A percentile compares a stretch with the other conserved stretches of the same genome.
phyloP scores from a whole-genome alignment of 2,113 vertebrate species.

The Myotis davidii region DNA sequence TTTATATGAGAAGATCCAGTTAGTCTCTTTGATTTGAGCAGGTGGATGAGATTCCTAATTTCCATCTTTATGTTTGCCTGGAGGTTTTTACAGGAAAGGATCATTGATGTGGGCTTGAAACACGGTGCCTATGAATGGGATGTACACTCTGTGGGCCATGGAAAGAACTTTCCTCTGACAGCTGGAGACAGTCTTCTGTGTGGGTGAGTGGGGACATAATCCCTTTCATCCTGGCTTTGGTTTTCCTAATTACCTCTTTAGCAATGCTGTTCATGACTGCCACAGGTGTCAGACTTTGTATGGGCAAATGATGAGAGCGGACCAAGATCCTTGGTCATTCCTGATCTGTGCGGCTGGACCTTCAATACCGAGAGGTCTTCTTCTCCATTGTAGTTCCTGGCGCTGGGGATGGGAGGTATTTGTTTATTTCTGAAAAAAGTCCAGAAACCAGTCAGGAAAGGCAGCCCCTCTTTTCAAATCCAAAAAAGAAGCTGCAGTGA shows the following conservation, averaged over 20 bases:
- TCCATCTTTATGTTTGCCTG: neutral
- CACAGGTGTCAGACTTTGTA: constrained; percentile 29
- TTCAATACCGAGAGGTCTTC: neutral
- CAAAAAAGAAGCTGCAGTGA: neutral
- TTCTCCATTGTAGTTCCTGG: neutral
- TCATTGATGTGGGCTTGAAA: neutral
- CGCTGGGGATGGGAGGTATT: neutral
- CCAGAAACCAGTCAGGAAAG: neutral
- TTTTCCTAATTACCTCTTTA: constrained; percentile 56
- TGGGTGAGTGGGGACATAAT: constrained; percentile 18
- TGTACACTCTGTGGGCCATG: too few relatives aligned
- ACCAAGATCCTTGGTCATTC: neutral
- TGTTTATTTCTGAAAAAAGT: constrained; percentile 4
- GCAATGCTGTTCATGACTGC: neutral
- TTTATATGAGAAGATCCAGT: neutral
- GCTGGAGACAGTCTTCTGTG: constrained; percentile 18
- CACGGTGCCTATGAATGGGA: neutral
- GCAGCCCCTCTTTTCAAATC: neutral
- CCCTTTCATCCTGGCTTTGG: constrained; percentile 33
- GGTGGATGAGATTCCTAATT: neutral
- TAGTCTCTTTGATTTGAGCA: constrained; percentile 15
- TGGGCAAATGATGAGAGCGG: neutral
- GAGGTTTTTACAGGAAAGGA: neutral
- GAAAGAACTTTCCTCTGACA: constrained; percentile 28
- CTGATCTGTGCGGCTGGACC: neutral